Evolutionary conservation across 2,797 vertebrate species (phyloP).

Genomic region (Nannoperca australis): DNA sequence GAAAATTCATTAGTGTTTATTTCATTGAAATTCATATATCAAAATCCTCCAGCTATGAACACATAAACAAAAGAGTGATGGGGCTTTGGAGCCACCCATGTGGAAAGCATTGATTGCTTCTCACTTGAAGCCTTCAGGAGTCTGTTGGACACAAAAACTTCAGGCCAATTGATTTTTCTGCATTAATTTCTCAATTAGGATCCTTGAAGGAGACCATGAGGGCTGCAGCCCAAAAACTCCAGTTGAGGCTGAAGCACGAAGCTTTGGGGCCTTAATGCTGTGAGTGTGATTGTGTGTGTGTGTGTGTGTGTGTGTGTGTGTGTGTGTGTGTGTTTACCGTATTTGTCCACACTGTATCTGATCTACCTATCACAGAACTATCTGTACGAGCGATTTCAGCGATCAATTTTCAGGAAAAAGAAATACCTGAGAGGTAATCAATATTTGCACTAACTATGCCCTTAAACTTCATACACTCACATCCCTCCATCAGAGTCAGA

Average conservation of each 20-base stretch:
- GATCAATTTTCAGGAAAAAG: conserved; percentile 74
- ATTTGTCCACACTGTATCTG: conserved; percentile 33
- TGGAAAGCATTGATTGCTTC: conserved; percentile 82
- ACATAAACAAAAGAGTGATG: conserved; percentile 75
- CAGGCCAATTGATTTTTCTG: conserved; percentile 86
- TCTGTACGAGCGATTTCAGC: conserved; percentile 70
- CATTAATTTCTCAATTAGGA: conserved; percentile 87
- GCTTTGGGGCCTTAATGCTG: conserved; percentile 65
- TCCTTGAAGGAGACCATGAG: conserved; percentile 71
- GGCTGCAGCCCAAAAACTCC: conserved; percentile 64
- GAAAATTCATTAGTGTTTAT: conserved; percentile 74
- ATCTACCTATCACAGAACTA: conserved; percentile 70
- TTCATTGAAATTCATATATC: conserved; percentile 81
- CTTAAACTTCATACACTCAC: conserved; percentile 68
- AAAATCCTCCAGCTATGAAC: conserved; percentile 82
- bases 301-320: conserved; percentile 11
- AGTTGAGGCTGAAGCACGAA: conserved; percentile 42
- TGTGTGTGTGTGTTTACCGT: conserved; percentile 18
- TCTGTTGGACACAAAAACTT: conserved; percentile 79
- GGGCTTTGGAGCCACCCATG: conserved; percentile 71
- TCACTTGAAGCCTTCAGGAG: conserved; percentile 80
- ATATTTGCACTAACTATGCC: conserved; percentile 74
- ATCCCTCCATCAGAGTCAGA: conserved; percentile 58
- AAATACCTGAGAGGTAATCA: conserved; percentile 78
- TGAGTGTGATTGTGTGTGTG: conserved; percentile 19